A percentile compares a stretch with the other conserved stretches of the same genome.
These are phyloP conservation scores for Coelogynopora nodosa DNA, from an alignment of 2,888 invertebrate species.

Conservation along the genomic window DNA sequence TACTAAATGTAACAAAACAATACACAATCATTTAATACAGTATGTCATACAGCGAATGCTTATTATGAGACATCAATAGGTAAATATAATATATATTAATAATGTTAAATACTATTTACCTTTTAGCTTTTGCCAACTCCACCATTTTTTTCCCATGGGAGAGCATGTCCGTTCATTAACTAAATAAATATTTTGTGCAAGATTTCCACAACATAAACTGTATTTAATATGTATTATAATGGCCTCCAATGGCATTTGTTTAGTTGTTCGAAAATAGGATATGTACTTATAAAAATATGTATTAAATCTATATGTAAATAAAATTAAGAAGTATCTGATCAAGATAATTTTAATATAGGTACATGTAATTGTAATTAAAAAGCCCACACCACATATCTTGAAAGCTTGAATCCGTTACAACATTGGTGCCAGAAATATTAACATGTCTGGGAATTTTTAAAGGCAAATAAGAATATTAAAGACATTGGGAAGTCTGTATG, in stretches of 20 bases:
- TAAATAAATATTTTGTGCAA: not conserved
- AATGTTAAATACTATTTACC: conserved; percentile 3
- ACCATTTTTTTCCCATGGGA: not conserved
- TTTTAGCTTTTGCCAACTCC: conserved; percentile 7
- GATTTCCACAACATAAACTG: not conserved
- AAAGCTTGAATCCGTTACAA: not conserved
- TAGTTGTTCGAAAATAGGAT: not conserved
- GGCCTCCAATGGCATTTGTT: not conserved
- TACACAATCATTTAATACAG: not conserved
- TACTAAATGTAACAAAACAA: not conserved
- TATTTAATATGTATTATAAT: conserved; percentile 20
- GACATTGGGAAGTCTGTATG: conserved; percentile 16
- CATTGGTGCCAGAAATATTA: conserved; percentile 1
- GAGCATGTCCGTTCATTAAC: conserved; percentile 2
- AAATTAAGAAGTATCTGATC: not conserved
- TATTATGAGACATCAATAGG: conserved; percentile 16
- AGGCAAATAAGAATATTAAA: conserved; percentile 10
- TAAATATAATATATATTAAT: conserved; percentile 15
- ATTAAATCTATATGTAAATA: conserved; percentile 1
- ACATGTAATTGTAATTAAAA: no score
- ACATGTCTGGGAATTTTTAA: conserved; percentile 10
- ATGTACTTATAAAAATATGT: not conserved
- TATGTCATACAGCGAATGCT: conserved; percentile 13
- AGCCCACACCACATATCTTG: no score
- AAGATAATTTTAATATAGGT: no score